These are phyloP conservation scores for Nezara viridula DNA, from an alignment of 2,888 invertebrate species.

Conservation along the genomic window DNA sequence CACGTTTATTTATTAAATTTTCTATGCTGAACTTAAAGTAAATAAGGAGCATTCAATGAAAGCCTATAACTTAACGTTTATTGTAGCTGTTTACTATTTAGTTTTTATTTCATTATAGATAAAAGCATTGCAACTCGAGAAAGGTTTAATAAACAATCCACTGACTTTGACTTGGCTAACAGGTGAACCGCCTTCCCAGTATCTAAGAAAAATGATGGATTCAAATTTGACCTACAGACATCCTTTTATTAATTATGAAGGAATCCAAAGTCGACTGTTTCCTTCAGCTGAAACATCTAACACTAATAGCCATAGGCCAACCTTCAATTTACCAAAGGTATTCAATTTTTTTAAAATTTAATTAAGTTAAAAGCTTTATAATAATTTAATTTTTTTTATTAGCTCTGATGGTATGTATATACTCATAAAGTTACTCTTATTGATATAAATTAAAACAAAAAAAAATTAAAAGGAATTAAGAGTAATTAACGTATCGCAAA, in stretches of 20 bases:
- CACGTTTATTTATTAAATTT: too few relatives aligned
- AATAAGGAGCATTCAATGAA: too few relatives aligned
- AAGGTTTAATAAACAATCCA: slow-evolving; percentile 79
- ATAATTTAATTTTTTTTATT: not conserved
- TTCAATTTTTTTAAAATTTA: not conserved
- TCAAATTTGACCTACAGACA: not conserved
- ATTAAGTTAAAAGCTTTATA: not conserved
- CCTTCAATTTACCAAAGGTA: slow-evolving; percentile 47
- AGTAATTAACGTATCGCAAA: too few relatives aligned
- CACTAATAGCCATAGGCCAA: not conserved
- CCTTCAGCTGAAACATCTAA: slow-evolving; percentile 48
- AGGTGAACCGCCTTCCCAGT: slow-evolving; percentile 68
- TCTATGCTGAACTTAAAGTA: too few relatives aligned
- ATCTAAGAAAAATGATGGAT: not conserved
- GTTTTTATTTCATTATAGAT: slow-evolving; percentile 68
- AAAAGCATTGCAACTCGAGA: slow-evolving; percentile 73
- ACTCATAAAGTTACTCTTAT: too few relatives aligned
- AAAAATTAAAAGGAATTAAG: too few relatives aligned
- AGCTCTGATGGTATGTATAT: not conserved
- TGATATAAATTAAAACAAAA: too few relatives aligned
- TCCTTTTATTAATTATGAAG: not conserved
- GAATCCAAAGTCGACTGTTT: slow-evolving; percentile 26
- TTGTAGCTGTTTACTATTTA: not conserved
- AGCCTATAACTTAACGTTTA: not conserved
- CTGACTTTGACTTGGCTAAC: slow-evolving; percentile 81